Conservation (phyloP, 2,888 invertebrate species). For the Dinocampus coccinellae region DNA sequence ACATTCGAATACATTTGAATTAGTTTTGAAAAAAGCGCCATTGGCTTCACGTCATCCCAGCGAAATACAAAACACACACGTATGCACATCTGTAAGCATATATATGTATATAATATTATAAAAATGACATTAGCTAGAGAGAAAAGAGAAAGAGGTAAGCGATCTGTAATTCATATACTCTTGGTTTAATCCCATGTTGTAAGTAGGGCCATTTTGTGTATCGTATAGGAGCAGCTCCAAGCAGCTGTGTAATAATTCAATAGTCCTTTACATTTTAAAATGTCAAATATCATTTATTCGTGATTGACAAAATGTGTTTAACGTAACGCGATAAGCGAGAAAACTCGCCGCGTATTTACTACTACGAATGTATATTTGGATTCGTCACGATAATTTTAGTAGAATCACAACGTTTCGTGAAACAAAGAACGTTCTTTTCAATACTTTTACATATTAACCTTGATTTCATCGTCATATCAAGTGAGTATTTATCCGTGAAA, state of each 20-base stretch:
- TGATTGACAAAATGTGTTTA: conserved; percentile 41
- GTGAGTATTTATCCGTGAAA: conserved; percentile 57
- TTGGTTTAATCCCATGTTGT: conserved; percentile 24
- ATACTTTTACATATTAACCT: conserved; percentile 62
- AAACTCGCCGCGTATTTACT: conserved; percentile 35
- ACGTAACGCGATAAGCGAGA: conserved; percentile 45
- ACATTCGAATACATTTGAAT: background rate
- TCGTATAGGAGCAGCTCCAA: conserved; percentile 51
- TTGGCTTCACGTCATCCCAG: background rate
- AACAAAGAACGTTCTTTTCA: conserved; percentile 59
- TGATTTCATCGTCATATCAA: conserved; percentile 60
- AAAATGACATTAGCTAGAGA: background rate
- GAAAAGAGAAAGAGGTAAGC: background rate
- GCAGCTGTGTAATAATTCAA: conserved; percentile 64
- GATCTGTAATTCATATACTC: conserved; percentile 27
- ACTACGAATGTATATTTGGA: conserved; percentile 9
- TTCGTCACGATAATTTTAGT: conserved; percentile 37
- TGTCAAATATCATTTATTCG: conserved; percentile 56
- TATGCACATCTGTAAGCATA: background rate
- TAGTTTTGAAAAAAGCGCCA: background rate
- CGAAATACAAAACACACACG: background rate
- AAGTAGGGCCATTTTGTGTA: conserved; percentile 66
- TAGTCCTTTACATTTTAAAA: conserved; percentile 54
- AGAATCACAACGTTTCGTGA: conserved; percentile 47
- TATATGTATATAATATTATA: background rate